Base-by-base conservation (phyloP, 2,113 vertebrate genomes). In the Caracal caracal region DNA sequence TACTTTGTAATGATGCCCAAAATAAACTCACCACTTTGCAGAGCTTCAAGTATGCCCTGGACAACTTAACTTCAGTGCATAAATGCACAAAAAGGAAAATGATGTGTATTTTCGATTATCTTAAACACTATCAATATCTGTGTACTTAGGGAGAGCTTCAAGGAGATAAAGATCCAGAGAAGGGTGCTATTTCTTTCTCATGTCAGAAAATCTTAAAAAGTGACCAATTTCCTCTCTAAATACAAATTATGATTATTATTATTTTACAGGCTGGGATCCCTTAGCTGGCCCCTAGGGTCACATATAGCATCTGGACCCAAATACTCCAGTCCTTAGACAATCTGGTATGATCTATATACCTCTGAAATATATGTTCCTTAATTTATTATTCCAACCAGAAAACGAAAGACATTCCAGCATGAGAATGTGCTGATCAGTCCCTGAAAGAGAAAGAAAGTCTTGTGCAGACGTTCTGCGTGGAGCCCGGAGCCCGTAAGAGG, bases 191-290 rank as follows among this genome's bases (percentile, higher is more conserved):
- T 93, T 89, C 70, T 94, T 96, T 89, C 40, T 91, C 70, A 91
- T 75, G 47, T 20, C 37, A 87, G 61, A 94, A 95, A 88, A 28
- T 90, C 94, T 95, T 95, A 35, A 53, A 79, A 97, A 93, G 66
- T 65, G 47, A 92, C 83, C 91, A 76, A 94, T 97, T 95, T 96
- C 47, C 2, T 56, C 76, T 76, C 86, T 88, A 90, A 84, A 88
- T 90, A 90, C 59, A 90, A 94, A 91, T 96, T 85, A 95, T 68
- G 59, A 85, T 91, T 37, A 86, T 82, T 33, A 94, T 92, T 40
- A 78, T 96, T 97, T 97, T 79, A 94, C 19, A 95, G 37, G 30
- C 70, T 12, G n/a, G 76, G 53, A 65, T 87, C 10, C 79, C 37
- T 95, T 43, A 37, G 43, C 19, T 68, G 47, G 10, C 26, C 75